Base-by-base conservation (phyloP, 2,797 vertebrate species). In the Muscicapa striata region DNA sequence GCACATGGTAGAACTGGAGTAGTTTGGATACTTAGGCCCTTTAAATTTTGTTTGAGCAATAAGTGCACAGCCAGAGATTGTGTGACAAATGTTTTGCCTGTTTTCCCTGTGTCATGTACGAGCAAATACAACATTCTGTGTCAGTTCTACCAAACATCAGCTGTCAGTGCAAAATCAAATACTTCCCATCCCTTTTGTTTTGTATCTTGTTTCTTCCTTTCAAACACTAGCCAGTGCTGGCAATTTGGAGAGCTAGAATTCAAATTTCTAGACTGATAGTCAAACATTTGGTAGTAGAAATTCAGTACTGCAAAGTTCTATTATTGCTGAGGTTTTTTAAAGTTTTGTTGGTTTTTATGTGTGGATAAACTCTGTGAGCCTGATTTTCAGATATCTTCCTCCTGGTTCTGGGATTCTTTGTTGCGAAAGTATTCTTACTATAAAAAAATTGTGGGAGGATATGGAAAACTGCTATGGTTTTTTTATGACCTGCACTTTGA, bases 331-430 rank as follows among this genome's bases (percentile, higher is more conserved):
- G 5, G 26, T 16, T 30, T 34, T 29, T 27, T 5, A 9, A 22
- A 9, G 6, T 14, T n/a, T 36, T 6, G 3, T 3, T 52, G 4
- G 2, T 23, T 10, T n/a, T 26, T 30, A 29, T 26, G 16, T 30
- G 6, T 69, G 52, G 43, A 67, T 15, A 38, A 82, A 19, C 13
- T 57, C 15, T 45, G 10, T 72, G 52, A 62, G 15, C 3, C 41
- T 32, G 3, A 46, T 74, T 90, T 94, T 82, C 51, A 73, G 59
- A 5, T 52, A 43, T 30, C 22, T 82, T 79, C 36, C 16, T 84
- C 57, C 18, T 58, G 16, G 32, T 64, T 27, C 22, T 36, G 22
- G 23, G 61, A 66, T 58, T 74, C n/a, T 79, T 66, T 76, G 11
- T 64, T 82, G 66, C 36, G 46, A 66, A 87, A 43, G 32, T 73